Conservation (phyloP, 2,797 vertebrate species). For the Holocentrus rufus region DNA sequence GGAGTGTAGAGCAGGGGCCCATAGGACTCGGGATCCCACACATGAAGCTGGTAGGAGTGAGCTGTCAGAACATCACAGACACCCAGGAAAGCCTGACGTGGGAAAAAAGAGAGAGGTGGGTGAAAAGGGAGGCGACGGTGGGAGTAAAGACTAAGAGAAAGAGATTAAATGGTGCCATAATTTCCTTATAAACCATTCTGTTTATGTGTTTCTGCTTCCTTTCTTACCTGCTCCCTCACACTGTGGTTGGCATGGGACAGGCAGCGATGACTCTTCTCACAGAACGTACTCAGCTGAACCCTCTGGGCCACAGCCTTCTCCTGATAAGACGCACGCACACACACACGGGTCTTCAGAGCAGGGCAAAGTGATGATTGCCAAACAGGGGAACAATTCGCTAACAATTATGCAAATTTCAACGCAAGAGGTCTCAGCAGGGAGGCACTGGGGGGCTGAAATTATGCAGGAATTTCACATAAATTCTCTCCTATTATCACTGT, state of each 20-base stretch:
- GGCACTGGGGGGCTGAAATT: too few species aligned
- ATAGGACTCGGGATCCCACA: constrained; percentile 71
- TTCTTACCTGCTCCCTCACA: constrained; percentile 85
- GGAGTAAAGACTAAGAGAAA: background rate
- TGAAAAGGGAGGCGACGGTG: background rate
- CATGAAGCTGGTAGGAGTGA: constrained; percentile 84
- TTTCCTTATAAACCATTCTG: background rate
- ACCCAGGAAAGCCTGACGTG: constrained; percentile 85
- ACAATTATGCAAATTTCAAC: too few species aligned
- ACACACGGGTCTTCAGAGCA: background rate
- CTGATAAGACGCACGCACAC: constrained; percentile 68
- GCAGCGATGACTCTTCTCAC: constrained; percentile 81
- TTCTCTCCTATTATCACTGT: too few species aligned
- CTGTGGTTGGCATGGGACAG: constrained; percentile 81
- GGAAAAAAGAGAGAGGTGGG: background rate
- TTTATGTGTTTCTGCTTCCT: background rate
- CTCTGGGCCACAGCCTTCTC: constrained; percentile 81
- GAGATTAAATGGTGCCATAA: accelerated
- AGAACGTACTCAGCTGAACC: constrained; percentile 83
- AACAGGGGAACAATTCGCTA: too few species aligned
- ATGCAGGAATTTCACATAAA: too few species aligned
- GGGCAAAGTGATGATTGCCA: too few species aligned
- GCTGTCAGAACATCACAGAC: constrained; percentile 89
- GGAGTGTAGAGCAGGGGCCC: constrained; percentile 82
- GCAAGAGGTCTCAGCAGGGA: too few species aligned